Evolutionary conservation across 2,113 vertebrate species (phyloP).

Genomic region (Upupa epops): DNA sequence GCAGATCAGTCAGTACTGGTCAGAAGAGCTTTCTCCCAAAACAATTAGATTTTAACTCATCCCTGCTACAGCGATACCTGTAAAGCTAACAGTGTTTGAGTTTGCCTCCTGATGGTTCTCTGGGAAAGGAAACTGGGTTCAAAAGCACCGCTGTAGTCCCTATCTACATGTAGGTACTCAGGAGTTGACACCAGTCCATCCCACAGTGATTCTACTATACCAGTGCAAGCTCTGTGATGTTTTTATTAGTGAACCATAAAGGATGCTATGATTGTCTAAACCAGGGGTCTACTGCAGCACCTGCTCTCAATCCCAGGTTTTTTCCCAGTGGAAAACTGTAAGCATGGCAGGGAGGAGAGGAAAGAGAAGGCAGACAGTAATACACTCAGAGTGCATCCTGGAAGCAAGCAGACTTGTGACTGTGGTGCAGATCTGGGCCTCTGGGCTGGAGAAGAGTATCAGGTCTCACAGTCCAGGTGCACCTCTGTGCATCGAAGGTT

Average conservation of each 20-base stretch:
- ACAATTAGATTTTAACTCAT: background rate
- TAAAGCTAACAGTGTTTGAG: background rate
- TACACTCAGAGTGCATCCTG: background rate
- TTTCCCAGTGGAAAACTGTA: background rate
- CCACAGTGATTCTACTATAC: background rate
- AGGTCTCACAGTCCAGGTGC: background rate
- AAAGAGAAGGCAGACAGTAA: background rate
- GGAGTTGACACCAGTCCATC: background rate
- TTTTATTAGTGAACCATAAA: background rate
- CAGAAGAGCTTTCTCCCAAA: background rate
- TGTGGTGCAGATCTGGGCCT: background rate
- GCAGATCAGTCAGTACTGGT: background rate
- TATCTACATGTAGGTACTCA: background rate
- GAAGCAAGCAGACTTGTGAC: background rate
- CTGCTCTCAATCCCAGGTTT: background rate
- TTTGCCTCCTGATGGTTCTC: background rate
- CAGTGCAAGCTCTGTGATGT: background rate
- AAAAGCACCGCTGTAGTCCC: background rate
- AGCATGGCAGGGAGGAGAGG: background rate
- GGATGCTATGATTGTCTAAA: background rate
- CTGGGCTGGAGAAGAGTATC: background rate
- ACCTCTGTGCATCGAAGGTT: background rate
- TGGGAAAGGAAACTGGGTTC: background rate
- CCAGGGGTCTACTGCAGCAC: background rate
- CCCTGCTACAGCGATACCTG: background rate